These are phyloP conservation scores for Psittacula derbiana DNA, from an alignment of 2,797 vertebrate species.

Conservation along the genomic window DNA sequence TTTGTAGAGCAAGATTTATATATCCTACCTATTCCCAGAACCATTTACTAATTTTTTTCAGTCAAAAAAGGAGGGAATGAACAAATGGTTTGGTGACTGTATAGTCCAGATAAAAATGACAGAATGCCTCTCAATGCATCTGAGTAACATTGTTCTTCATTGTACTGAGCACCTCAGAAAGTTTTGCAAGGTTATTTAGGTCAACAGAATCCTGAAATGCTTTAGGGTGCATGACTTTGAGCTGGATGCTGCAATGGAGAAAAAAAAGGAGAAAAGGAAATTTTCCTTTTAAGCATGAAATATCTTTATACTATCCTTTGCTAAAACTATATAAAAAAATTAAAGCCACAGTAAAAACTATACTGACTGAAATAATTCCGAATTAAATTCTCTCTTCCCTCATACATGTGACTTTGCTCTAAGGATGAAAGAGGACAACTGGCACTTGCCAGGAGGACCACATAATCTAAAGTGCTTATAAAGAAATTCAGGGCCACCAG, in stretches of 20 bases:
- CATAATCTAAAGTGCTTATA: neutral
- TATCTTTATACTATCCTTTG: neutral
- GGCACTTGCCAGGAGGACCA: neutral
- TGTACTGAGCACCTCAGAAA: neutral
- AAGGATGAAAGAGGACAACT: constrained; percentile 8
- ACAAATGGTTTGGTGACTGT: neutral
- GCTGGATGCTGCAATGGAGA: neutral
- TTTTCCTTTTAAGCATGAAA: neutral
- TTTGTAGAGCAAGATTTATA: neutral
- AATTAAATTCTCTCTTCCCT: neutral
- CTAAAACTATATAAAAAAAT: neutral
- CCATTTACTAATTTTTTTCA: neutral
- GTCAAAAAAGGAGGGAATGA: neutral
- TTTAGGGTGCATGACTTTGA: neutral
- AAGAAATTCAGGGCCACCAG: neutral
- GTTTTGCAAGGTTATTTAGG: neutral
- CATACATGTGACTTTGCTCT: neutral
- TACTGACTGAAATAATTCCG: neutral
- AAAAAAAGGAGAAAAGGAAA: neutral
- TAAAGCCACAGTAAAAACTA: constrained; percentile 7
- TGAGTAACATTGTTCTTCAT: neutral
- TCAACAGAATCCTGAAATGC: neutral
- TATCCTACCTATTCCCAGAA: neutral
- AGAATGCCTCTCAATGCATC: neutral
- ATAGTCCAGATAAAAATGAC: neutral